Conservation (phyloP, 2,113 vertebrate genomes). For the Podarcis cretensis region DNA sequence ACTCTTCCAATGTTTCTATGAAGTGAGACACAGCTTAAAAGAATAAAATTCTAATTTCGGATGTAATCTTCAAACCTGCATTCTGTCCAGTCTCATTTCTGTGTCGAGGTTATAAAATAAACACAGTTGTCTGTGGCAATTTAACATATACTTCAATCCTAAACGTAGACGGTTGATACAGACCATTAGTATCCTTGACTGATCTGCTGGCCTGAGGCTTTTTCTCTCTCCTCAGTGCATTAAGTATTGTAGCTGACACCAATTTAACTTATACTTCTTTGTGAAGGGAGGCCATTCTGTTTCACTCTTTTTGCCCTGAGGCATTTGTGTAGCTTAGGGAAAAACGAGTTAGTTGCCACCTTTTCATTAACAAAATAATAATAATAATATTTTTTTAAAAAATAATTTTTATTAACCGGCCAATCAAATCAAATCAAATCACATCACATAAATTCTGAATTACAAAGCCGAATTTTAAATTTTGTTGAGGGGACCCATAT, state of each 20-base stretch:
- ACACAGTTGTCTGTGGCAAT: neutral
- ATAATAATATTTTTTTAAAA: too few relatives aligned
- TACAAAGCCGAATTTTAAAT: too few relatives aligned
- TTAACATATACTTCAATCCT: neutral
- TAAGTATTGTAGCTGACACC: neutral
- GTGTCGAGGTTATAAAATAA: neutral
- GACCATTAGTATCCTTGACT: neutral
- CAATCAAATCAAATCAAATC: too few relatives aligned
- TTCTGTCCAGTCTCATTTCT: neutral
- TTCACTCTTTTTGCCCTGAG: neutral
- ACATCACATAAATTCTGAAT: too few relatives aligned
- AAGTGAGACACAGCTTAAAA: neutral
- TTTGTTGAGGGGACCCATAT: too few relatives aligned
- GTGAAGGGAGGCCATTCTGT: neutral
- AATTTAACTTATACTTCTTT: neutral
- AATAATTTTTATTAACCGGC: too few relatives aligned
- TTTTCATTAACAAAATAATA: neutral
- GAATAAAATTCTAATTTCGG: too few relatives aligned
- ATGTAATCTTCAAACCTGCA: too few relatives aligned
- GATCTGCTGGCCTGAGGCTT: neutral
- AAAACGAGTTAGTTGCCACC: neutral
- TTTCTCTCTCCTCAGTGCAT: neutral
- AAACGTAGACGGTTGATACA: neutral
- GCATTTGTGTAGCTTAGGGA: neutral
- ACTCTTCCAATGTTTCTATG: too few relatives aligned